Evolutionary conservation across 2,888 invertebrate species (phyloP), one percentile per base, ranked within the genome.

Genomic region (Drosophila basisetae): DNA sequence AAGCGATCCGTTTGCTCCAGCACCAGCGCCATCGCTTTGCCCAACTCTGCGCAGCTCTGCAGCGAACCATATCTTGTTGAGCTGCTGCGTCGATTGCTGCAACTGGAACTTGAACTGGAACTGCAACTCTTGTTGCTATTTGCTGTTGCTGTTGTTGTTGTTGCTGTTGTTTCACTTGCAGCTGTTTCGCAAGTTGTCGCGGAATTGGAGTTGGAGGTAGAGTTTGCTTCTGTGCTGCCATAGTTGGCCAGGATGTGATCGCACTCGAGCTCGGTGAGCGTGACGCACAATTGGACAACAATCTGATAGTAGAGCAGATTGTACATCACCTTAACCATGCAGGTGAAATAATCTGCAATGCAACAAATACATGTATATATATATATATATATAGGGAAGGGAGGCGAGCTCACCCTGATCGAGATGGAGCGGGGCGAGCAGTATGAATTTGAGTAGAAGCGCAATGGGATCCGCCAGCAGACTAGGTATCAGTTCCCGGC

Each of bases 241-340:
- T 91, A 93, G 69, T 91, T 91, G 33, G 84, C 76, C 78, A 93
- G 92, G 39, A 95, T 94, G 71, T 94, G 94, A 33, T 94, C 94
- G 65, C 96, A 95, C 83, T 96, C 96, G 50, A 94, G 94, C 54
- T 95, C 95, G 49, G 95, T 95, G 90, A 96, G 94, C 77, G 94
- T 94, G 76, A 96, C 96, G 65, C 96, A 95, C 76, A 98, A 94
- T 93, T 97, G 97, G 63, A 96, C 95, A 77, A 98, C 95, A 56
- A 97, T 96, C 95, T 98, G 98, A 93, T 98, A 96, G 94, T 97
- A 98, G 73, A 96, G 94, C 76, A 98, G 95, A 93, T 98, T 97
- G 94, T 97, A 99, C 79, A 98, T 95, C 78, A 97, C 96, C 92
- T 97, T 96, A 3, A 98, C 97, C 89, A 98, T 96, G 91, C 96